phyloP scores from a whole-genome alignment of 2,113 vertebrate genomes.

The Agelaius tricolor region DNA sequence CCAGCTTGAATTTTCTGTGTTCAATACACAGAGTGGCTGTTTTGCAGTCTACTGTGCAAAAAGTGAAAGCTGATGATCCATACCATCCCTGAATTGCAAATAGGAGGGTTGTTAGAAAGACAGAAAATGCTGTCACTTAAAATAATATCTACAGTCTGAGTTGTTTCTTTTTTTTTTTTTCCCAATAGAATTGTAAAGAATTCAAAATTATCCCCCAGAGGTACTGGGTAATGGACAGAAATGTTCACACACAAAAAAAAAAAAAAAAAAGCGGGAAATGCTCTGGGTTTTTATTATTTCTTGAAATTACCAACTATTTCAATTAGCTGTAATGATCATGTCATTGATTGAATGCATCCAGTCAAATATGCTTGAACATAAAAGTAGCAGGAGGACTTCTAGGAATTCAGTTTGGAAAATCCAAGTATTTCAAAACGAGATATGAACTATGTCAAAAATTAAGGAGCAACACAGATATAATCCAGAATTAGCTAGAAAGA shows the following conservation, averaged over 20 bases:
- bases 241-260: background rate
- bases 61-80: conserved; percentile 65
- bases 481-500: background rate
- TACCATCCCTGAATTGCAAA: conserved; percentile 47
- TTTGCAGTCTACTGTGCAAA: conserved; percentile 59
- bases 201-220: background rate
- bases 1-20: conserved; percentile 36
- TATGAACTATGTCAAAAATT: background rate
- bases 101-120: conserved; percentile 30
- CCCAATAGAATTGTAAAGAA: background rate
- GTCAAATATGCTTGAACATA: background rate
- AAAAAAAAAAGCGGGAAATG: background rate
- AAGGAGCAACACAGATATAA: background rate
- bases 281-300: background rate
- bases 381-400: background rate
- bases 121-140: conserved; percentile 15
- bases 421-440: background rate
- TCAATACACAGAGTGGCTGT: conserved; percentile 47
- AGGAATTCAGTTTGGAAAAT: background rate
- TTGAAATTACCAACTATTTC: background rate
- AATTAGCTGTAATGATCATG: background rate
- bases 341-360: background rate
- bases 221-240: background rate
- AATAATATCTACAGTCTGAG: conserved; percentile 23
- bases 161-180: background rate